Percentiles rank a stretch among this genome's conserved stretches.
Evolutionary conservation across 2,797 vertebrate species (phyloP).

Genomic region (Pithecia hirsuta): DNA sequence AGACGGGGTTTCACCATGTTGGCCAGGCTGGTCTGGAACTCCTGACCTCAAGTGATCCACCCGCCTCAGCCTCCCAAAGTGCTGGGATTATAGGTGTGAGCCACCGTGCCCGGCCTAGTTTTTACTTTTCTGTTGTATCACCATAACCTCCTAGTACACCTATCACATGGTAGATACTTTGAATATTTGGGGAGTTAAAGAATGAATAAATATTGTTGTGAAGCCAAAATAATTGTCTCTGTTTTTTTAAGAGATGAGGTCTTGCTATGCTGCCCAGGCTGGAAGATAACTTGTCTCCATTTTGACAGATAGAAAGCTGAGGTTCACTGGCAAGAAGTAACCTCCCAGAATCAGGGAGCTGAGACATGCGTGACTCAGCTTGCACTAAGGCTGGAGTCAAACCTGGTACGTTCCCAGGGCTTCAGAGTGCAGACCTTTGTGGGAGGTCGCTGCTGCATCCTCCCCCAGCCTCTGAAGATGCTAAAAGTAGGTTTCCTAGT

Average conservation of each 20-base stretch:
- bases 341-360: neutral
- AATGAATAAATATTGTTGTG: too few relatives aligned
- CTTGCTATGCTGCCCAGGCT: too few relatives aligned
- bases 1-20: too few relatives aligned
- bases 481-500: neutral
- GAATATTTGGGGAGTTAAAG: neutral
- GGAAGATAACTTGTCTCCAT: neutral
- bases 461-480: neutral
- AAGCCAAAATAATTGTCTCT: too few relatives aligned
- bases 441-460: neutral
- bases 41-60: too few relatives aligned
- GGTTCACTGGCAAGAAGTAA: neutral
- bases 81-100: too few relatives aligned
- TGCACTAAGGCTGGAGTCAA: neutral
- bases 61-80: too few relatives aligned
- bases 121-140: neutral
- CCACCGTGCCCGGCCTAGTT: too few relatives aligned
- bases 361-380: neutral
- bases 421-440: neutral
- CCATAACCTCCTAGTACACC: neutral
- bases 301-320: neutral
- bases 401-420: too few relatives aligned
- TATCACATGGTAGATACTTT: too few relatives aligned
- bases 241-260: too few relatives aligned
- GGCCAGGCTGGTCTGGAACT: too few relatives aligned